Conservation (phyloP, 2,797 vertebrate species). For the Cirrhinus mrigala region DNA sequence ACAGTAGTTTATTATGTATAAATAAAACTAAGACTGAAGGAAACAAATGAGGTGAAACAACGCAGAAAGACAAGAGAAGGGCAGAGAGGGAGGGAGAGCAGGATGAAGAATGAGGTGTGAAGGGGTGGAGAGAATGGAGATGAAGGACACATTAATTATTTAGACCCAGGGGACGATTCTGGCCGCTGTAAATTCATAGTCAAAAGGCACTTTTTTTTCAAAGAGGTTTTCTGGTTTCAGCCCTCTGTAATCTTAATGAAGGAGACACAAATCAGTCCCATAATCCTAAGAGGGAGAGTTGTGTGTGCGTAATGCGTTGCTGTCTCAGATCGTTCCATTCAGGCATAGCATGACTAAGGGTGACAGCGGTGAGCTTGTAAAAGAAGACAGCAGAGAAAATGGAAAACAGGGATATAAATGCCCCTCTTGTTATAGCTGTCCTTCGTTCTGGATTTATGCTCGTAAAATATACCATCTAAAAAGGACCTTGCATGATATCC, state of each 20-base stretch:
- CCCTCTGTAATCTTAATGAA: constrained; percentile 37
- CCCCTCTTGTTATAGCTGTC: constrained; percentile 4
- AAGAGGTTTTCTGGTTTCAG: constrained; percentile 32
- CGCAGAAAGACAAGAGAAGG: constrained; percentile 37
- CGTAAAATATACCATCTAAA: background rate
- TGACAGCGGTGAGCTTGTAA: constrained; percentile 48
- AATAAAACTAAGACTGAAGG: background rate
- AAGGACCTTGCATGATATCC: background rate
- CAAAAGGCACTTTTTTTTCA: constrained; percentile 41
- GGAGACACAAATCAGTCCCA: constrained; percentile 20
- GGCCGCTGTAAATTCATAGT: constrained; percentile 41
- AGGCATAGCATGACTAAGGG: constrained; percentile 39
- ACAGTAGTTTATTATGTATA: background rate
- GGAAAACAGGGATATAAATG: constrained; percentile 22
- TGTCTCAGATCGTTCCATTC: constrained; percentile 1
- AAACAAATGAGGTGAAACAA: constrained; percentile 23
- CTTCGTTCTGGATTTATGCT: constrained; percentile 6
- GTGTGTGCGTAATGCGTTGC: constrained; percentile 31
- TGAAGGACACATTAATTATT: constrained; percentile 59
- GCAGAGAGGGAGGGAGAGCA: constrained; percentile 22
- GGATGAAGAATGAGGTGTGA: constrained; percentile 38
- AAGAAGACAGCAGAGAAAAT: constrained; percentile 18
- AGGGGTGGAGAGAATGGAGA: constrained; percentile 25
- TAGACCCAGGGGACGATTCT: constrained; percentile 41
- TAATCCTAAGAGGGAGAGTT: constrained; percentile 33